phyloP scores from a whole-genome alignment of 2,113 vertebrate genomes.

The Mustela nigripes region DNA sequence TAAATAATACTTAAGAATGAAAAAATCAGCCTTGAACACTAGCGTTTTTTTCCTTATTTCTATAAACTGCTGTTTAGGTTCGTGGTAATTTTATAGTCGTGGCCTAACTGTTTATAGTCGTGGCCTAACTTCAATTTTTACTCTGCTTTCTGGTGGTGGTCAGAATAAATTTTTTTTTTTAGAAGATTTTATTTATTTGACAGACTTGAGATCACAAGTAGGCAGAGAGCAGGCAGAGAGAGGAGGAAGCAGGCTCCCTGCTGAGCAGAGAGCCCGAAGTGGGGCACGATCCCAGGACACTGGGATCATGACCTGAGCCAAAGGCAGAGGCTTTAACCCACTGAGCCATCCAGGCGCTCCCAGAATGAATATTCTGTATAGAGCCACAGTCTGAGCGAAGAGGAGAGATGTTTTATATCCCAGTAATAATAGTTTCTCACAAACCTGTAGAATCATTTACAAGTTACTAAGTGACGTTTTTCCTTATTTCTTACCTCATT shows the following conservation, averaged over 20 bases:
- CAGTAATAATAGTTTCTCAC: background rate
- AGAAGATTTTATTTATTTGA: too few species aligned
- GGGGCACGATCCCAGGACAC: too few species aligned
- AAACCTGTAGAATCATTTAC: background rate
- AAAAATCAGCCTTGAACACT: background rate
- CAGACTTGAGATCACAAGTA: too few species aligned
- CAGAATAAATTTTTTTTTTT: background rate
- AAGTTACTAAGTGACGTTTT: background rate
- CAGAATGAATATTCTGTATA: background rate
- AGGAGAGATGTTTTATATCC: constrained; percentile 6
- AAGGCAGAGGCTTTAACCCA: too few species aligned
- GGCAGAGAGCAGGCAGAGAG: too few species aligned
- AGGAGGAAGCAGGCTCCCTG: too few species aligned
- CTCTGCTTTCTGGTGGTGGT: constrained; percentile 2
- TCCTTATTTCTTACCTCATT: constrained; percentile 3
- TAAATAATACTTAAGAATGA: background rate
- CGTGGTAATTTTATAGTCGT: constrained; percentile 7
- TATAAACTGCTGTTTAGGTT: background rate
- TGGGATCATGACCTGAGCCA: too few species aligned
- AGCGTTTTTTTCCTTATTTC: constrained; percentile 33
- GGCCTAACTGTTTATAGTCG: background rate
- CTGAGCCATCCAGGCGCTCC: too few species aligned
- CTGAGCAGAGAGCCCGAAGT: too few species aligned
- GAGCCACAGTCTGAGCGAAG: background rate
- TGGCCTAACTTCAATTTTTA: constrained; percentile 21